Evolutionary conservation across 1,140 invertebrate species (phyloP).

Genomic region (Thaumatotibia leucotreta): DNA sequence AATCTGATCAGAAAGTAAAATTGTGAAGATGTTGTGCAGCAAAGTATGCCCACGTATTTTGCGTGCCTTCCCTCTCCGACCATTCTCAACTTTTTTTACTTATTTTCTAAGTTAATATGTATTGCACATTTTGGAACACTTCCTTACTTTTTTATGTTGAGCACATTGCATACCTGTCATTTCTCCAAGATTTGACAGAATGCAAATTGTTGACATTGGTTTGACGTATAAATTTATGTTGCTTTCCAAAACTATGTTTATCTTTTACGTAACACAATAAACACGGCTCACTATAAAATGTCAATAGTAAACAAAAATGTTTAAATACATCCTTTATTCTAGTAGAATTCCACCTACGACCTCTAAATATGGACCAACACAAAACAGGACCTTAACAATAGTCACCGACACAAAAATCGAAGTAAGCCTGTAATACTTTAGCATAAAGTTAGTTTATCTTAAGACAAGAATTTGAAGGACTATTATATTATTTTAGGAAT

Average conservation of each 20-base stretch:
- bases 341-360: background rate
- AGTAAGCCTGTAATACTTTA: background rate
- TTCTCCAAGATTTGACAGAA: background rate
- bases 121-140: background rate
- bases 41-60: no score
- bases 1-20: no score
- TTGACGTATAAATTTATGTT: background rate
- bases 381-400: background rate
- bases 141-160: background rate
- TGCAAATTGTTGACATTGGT: background rate
- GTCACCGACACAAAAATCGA: background rate
- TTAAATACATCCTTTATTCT: background rate
- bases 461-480: background rate
- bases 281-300: no score
- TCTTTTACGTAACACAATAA: background rate
- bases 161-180: background rate
- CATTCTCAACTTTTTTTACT: no score
- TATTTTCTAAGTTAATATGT: no score
- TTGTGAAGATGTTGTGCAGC: no score
- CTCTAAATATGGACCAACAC: background rate
- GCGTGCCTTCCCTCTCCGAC: no score
- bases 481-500: conserved; percentile 76
- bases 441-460: background rate
- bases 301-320: background rate
- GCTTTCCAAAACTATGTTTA: background rate